phyloP scores from a whole-genome alignment of 1,140 invertebrate species.

The Dreissena polymorpha region DNA sequence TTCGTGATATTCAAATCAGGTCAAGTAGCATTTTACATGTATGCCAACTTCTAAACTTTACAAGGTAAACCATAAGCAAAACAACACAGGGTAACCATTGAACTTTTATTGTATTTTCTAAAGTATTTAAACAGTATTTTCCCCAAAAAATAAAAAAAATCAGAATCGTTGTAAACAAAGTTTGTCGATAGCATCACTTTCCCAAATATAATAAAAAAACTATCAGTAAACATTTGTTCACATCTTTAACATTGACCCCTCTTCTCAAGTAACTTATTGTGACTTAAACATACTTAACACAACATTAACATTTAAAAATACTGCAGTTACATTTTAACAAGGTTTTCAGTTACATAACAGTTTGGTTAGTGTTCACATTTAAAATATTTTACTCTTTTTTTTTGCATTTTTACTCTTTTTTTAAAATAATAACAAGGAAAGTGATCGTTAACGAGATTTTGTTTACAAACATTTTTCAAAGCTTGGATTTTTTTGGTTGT shows the following conservation, averaged over 20 bases:
- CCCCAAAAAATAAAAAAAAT: too few species aligned
- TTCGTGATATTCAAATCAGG: too few species aligned
- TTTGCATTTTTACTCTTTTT: slow-evolving; percentile 28
- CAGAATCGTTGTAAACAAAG: too few species aligned
- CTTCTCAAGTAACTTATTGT: slow-evolving; percentile 23
- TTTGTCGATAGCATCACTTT: too few species aligned
- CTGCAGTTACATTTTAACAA: slow-evolving; percentile 17
- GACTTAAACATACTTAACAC: slow-evolving; percentile 21
- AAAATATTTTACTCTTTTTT: slow-evolving; percentile 36
- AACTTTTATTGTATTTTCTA: too few species aligned
- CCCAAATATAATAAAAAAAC: too few species aligned
- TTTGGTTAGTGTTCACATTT: neutral
- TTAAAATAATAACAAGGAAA: neutral
- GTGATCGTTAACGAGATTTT: neutral
- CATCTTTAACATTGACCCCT: neutral
- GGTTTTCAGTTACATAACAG: neutral
- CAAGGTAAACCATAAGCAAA: too few species aligned
- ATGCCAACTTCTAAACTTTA: too few species aligned
- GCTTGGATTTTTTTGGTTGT: slow-evolving; percentile 51
- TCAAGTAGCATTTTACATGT: too few species aligned
- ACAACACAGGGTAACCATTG: too few species aligned
- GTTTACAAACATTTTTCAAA: slow-evolving; percentile 5
- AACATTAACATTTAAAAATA: slow-evolving; percentile 29
- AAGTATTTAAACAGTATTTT: too few species aligned
- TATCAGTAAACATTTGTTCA: too few species aligned